Evolutionary conservation across 2,888 invertebrate genomes (phyloP).

Genomic region (Salpingus planirostris): DNA sequence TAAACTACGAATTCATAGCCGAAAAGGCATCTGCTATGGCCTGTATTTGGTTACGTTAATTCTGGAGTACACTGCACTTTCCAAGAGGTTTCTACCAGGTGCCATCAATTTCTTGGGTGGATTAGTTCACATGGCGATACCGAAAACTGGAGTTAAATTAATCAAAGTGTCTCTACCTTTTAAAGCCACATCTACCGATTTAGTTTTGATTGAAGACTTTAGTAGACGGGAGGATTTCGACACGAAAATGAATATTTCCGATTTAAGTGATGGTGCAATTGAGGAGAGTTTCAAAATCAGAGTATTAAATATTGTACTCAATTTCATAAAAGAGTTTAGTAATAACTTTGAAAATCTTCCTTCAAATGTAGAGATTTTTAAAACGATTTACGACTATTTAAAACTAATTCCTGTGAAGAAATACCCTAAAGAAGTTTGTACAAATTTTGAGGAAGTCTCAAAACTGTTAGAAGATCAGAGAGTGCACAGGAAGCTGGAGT

Average conservation of each 20-base stretch:
- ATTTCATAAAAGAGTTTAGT: slow-evolving; percentile 52
- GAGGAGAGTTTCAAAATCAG: slow-evolving; percentile 58
- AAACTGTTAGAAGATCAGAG: slow-evolving; percentile 45
- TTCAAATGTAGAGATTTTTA: slow-evolving; percentile 42
- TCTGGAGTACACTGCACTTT: slow-evolving; percentile 67
- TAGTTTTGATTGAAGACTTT: slow-evolving; percentile 52
- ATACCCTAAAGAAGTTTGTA: slow-evolving; percentile 52
- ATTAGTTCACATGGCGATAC: slow-evolving; percentile 60
- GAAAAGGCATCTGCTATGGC: slow-evolving; percentile 65
- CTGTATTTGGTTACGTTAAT: slow-evolving; percentile 65
- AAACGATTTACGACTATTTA: slow-evolving; percentile 48
- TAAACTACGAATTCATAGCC: slow-evolving; percentile 52
- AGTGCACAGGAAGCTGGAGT: slow-evolving; percentile 49
- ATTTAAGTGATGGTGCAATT: slow-evolving; percentile 47
- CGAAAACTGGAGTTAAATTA: slow-evolving; percentile 51
- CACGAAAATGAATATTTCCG: slow-evolving; percentile 47
- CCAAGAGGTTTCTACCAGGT: slow-evolving; percentile 74
- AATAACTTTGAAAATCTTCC: slow-evolving; percentile 41
- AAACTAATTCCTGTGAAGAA: slow-evolving; percentile 48
- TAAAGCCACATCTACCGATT: slow-evolving; percentile 40
- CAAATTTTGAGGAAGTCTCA: slow-evolving; percentile 40
- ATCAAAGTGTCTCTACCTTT: slow-evolving; percentile 66
- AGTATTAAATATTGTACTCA: slow-evolving; percentile 47
- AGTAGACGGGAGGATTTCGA: slow-evolving; percentile 27
- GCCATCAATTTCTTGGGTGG: slow-evolving; percentile 72